phyloP scores from a whole-genome alignment of 92 coral and sea anemone species.

The Isaurus tuberculatus region DNA sequence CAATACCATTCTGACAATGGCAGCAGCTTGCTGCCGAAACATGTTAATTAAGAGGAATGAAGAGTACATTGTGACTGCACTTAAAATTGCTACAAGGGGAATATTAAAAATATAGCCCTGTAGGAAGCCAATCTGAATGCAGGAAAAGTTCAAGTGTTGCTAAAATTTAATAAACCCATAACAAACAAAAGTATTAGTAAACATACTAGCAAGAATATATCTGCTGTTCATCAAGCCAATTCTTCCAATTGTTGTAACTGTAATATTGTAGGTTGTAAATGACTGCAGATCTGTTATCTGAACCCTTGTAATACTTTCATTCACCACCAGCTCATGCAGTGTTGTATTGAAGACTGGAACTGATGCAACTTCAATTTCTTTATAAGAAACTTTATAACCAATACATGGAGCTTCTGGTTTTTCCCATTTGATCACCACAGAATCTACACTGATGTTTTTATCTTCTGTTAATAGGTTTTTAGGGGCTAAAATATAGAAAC shows the following conservation, averaged over 20 bases:
- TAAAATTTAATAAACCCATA: neutral
- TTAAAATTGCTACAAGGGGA: no score
- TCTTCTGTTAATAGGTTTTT: neutral
- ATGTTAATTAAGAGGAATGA: no score
- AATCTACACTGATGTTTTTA: neutral
- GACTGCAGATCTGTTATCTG: conserved; percentile 51
- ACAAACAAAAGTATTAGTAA: neutral
- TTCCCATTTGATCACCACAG: neutral
- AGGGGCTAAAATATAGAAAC: neutral
- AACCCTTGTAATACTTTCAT: neutral
- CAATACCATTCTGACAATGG: no score
- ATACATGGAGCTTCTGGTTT: neutral
- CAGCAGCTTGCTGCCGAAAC: no score
- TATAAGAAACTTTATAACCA: neutral
- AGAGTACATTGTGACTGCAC: no score
- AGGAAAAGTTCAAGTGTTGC: no score
- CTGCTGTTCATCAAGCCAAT: conserved; percentile 33
- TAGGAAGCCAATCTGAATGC: no score
- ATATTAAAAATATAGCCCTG: no score
- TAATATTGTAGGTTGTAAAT: conserved; percentile 46
- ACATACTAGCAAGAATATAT: conserved; percentile 52
- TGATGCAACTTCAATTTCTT: neutral
- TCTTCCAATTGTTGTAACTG: conserved; percentile 46
- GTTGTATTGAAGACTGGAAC: conserved; percentile 8
- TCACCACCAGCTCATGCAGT: neutral